Conservation (phyloP, 2,797 vertebrate species). For the Fratercula arctica region DNA sequence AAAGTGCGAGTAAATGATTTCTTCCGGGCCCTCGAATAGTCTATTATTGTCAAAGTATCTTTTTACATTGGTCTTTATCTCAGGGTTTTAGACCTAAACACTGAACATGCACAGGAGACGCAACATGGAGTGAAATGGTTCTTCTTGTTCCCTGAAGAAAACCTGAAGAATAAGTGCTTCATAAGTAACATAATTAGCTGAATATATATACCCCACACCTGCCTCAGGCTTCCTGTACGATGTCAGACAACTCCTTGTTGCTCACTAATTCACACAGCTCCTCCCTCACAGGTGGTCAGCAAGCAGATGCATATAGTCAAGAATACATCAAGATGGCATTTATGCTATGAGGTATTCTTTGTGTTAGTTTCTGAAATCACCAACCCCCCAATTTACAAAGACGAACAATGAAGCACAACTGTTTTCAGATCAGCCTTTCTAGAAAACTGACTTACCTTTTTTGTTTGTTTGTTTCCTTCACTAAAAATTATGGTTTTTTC, state of each 20-base stretch:
- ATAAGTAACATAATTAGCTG: not conserved
- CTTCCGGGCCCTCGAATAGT: constrained; percentile 5
- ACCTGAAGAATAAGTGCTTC: not conserved
- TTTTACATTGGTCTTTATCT: not conserved
- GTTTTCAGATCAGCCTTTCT: not conserved
- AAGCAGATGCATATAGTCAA: not conserved
- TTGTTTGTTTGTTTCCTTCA: not conserved
- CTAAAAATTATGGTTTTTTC: not conserved
- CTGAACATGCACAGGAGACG: not conserved
- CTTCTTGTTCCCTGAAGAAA: not conserved
- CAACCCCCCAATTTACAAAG: not conserved
- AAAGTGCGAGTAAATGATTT: constrained; percentile 46
- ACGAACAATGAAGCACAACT: not conserved
- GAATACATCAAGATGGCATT: not conserved
- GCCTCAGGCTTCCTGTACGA: not conserved
- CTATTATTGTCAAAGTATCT: not conserved
- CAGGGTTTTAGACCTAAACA: not conserved
- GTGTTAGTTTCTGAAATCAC: not conserved
- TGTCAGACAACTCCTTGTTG: not conserved
- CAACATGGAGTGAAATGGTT: not conserved
- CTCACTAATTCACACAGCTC: not conserved
- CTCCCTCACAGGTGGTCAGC: not conserved
- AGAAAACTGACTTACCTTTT: not conserved
- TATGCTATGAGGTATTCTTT: not conserved
- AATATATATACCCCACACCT: not conserved